Evolutionary conservation across 2,797 vertebrate genomes (phyloP).

Genomic region (Sphenodon punctatus): DNA sequence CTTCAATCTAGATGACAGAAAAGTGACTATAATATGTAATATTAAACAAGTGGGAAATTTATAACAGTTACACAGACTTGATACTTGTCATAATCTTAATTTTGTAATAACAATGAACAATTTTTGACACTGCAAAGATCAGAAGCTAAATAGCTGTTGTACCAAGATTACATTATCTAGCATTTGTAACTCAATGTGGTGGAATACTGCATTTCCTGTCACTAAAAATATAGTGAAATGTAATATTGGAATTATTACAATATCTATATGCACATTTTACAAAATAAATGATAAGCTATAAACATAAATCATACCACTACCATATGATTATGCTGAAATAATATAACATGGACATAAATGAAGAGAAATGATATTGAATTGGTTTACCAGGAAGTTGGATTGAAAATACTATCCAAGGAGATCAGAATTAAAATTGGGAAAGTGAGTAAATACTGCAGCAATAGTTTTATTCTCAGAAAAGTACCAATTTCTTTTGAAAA

Average conservation of each 20-base stretch:
- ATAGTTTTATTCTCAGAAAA: conserved; percentile 65
- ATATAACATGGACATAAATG: conserved; percentile 71
- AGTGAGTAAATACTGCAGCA: conserved; percentile 71
- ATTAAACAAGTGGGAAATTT: conserved; percentile 60
- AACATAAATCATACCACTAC: conserved; percentile 71
- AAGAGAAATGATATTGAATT: conserved; percentile 71
- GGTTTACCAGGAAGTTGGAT: conserved; percentile 38
- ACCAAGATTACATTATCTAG: conserved; percentile 57
- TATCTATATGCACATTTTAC: conserved; percentile 71
- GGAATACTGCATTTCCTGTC: conserved; percentile 66
- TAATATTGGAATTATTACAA: conserved; percentile 70
- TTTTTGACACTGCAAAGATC: conserved; percentile 57
- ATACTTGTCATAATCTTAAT: conserved; percentile 56
- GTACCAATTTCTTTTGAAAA: conserved; percentile 66
- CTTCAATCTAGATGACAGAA: conserved; percentile 27
- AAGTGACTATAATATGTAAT: conserved; percentile 52
- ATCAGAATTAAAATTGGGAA: conserved; percentile 72
- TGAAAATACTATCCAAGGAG: conserved; percentile 52
- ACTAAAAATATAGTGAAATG: conserved; percentile 63
- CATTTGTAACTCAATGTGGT: conserved; percentile 62
- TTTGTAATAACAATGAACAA: conserved; percentile 59
- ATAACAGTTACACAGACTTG: conserved; percentile 20
- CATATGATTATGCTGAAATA: conserved; percentile 75
- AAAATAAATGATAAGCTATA: conserved; percentile 69
- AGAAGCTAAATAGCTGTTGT: conserved; percentile 60